A percentile compares a stretch with the other conserved stretches of the same genome.
These are phyloP conservation scores for Cyanoderma ruficeps DNA, from an alignment of 2,113 vertebrate species.

Conservation along the genomic window DNA sequence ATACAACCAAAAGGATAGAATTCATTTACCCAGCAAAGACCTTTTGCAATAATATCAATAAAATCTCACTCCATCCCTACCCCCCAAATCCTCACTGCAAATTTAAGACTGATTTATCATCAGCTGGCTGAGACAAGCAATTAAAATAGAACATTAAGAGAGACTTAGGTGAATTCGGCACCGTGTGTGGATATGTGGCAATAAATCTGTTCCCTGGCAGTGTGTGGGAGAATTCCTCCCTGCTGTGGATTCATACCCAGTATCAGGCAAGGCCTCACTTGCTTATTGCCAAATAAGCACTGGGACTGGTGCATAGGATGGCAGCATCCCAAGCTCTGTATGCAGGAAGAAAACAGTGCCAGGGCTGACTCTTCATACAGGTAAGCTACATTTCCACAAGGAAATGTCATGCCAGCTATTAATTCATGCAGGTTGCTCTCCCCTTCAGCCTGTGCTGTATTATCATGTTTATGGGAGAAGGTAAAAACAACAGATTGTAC, in stretches of 20 bases:
- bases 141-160: slow-evolving; percentile 16
- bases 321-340: slow-evolving; percentile 40
- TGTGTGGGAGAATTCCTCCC: slow-evolving; percentile 59
- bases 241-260: slow-evolving; percentile 13
- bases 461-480: not conserved
- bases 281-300: slow-evolving; percentile 50
- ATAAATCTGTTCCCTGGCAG: slow-evolving; percentile 47
- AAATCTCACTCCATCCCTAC: not conserved
- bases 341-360: not conserved
- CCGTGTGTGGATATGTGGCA: not conserved
- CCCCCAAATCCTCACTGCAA: not conserved
- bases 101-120: not conserved
- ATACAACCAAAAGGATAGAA: not conserved
- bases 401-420: not conserved
- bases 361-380: not conserved
- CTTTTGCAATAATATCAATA: not conserved
- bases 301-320: slow-evolving; percentile 60
- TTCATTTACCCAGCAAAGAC: not conserved
- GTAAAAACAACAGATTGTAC: not conserved
- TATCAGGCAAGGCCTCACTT: not conserved
- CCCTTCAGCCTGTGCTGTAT: not conserved
- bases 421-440: not conserved
- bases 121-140: not conserved
- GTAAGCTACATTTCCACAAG: not conserved
- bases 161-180: not conserved